phyloP scores from a whole-genome alignment of 23 tunicate species.

The Styela plicata region DNA sequence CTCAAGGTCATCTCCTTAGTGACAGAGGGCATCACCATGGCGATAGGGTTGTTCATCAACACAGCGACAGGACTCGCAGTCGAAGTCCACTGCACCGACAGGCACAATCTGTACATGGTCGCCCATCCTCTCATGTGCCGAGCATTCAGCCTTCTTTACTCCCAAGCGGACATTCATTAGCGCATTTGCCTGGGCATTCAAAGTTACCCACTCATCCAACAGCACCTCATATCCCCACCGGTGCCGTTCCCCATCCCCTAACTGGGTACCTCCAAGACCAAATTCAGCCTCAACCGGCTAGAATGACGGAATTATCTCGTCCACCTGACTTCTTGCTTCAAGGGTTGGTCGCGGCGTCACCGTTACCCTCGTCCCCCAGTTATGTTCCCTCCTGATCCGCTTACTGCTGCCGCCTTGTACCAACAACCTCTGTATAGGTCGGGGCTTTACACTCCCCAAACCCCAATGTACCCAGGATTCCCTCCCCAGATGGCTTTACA shows the following conservation, averaged over 20 bases:
- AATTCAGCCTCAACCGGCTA: conserved; percentile 18
- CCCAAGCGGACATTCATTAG: neutral
- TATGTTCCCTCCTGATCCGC: conserved; percentile 22
- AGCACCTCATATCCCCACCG: neutral
- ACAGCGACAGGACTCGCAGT: conserved; percentile 3
- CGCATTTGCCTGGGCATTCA: conserved; percentile 12
- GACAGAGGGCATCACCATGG: neutral
- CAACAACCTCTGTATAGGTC: conserved; percentile 1
- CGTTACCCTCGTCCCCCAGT: conserved; percentile 23
- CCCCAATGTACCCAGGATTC: conserved; percentile 43
- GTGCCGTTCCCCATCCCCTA: conserved; percentile 1
- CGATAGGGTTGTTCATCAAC: conserved; percentile 7
- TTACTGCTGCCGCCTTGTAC: conserved; percentile 18
- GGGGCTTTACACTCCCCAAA: neutral
- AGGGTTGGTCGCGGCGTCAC: conserved; percentile 5
- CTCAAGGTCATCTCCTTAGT: neutral
- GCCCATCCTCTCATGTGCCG: neutral
- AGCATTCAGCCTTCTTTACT: conserved; percentile 6
- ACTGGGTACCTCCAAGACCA: conserved; percentile 11
- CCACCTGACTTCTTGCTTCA: conserved; percentile 55
- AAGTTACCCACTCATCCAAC: conserved; percentile 4
- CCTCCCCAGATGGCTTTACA: conserved; percentile 38
- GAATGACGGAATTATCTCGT: conserved; percentile 63
- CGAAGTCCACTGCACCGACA: neutral
- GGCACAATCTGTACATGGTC: neutral